Conservation (phyloP, 2,113 vertebrate species). For the Nanorana parkeri region DNA sequence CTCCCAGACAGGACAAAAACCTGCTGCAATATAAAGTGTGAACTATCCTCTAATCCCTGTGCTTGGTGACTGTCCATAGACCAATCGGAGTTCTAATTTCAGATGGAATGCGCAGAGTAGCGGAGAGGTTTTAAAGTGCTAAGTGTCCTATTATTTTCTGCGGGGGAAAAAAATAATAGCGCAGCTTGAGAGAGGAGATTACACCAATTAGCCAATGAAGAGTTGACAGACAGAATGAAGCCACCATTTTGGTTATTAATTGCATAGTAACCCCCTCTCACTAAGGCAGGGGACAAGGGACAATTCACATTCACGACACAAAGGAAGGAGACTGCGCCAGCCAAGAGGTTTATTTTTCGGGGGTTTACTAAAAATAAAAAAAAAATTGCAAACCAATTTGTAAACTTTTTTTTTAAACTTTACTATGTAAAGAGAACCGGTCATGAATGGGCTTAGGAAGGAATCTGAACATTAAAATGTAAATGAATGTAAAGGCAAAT, state of each 20-base stretch:
- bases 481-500: no score
- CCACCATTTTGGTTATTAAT: slow-evolving; percentile 68
- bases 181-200: slow-evolving; percentile 66
- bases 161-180: slow-evolving; percentile 69
- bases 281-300: slow-evolving; percentile 63
- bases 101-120: slow-evolving; percentile 9
- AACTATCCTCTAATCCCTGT: background rate
- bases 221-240: slow-evolving; percentile 64
- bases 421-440: no score
- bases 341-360: slow-evolving; percentile 48
- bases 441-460: no score
- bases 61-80: background rate
- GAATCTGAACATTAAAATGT: no score
- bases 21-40: no score
- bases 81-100: background rate
- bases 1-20: no score
- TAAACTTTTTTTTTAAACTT: no score
- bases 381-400: no score
- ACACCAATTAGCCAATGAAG: slow-evolving; percentile 68
- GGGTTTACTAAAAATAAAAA: slow-evolving; percentile 8
- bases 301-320: slow-evolving; percentile 60
- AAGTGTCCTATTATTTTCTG: slow-evolving; percentile 70
- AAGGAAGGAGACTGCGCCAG: slow-evolving; percentile 68
- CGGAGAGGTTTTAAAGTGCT: slow-evolving; percentile 52
- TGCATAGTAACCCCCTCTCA: slow-evolving; percentile 68